Evolutionary conservation across 1,140 invertebrate genomes (phyloP).

Genomic region (Zaprionus africanus): DNA sequence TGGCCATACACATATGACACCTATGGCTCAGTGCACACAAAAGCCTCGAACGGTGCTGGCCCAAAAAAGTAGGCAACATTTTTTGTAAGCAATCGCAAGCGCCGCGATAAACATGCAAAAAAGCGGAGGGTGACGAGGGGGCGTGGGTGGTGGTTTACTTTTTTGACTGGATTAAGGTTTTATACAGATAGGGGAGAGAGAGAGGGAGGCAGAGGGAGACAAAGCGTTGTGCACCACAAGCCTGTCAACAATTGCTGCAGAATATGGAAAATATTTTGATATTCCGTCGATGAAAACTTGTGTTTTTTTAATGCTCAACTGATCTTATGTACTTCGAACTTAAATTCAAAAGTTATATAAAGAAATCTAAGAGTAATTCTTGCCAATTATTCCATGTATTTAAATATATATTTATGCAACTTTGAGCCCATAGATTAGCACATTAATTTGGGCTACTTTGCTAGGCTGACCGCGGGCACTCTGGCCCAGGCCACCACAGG

Average conservation of each 20-base stretch:
- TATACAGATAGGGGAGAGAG: neutral
- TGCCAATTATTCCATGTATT: neutral
- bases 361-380: neutral
- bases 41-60: conserved; percentile 1
- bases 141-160: neutral
- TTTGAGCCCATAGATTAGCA: neutral
- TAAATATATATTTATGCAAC: neutral
- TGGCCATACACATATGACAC: conserved; percentile 78
- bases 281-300: neutral
- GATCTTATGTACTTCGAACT: neutral
- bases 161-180: neutral
- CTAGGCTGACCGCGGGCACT: neutral
- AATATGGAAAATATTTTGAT: conserved; percentile 11
- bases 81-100: conserved; percentile 43
- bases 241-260: conserved; percentile 17
- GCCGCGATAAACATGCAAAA: conserved; percentile 33
- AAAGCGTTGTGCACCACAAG: conserved; percentile 7
- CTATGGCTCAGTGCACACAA: conserved; percentile 71
- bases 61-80: conserved; percentile 50
- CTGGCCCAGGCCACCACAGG: neutral
- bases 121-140: neutral
- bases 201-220: neutral
- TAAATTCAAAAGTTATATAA: too few relatives aligned
- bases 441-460: neutral
- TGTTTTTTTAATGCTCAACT: neutral